Percentiles rank a stretch among this genome's conserved stretches.
Conservation (phyloP, 2,113 vertebrate species). For the Leucopsar rothschildi region DNA sequence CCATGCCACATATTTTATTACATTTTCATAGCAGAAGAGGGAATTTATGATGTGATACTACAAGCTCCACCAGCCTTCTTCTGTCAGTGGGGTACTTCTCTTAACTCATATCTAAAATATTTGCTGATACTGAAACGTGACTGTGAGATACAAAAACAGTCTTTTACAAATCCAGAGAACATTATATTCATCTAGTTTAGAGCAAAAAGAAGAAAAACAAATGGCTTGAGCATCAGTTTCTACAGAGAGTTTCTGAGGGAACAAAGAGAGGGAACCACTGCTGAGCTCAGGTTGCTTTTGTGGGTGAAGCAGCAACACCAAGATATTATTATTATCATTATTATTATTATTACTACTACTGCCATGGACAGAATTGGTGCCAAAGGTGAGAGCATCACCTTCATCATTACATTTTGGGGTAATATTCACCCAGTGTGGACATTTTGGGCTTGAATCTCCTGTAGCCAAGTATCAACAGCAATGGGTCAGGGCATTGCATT, state of each 20-base stretch:
- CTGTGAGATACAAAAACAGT: conserved; percentile 1
- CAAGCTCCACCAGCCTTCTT: conserved; percentile 45
- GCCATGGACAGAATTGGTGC: background rate
- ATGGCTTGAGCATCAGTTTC: background rate
- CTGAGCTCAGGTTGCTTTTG: background rate
- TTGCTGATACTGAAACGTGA: conserved; percentile 56
- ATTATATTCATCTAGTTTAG: background rate
- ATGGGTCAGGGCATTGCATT: background rate
- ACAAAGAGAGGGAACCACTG: background rate
- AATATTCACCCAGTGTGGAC: background rate
- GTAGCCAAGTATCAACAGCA: background rate
- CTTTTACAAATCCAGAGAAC: conserved; percentile 18
- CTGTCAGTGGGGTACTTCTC: conserved; percentile 61
- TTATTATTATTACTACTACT: fast-evolving
- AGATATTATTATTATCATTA: background rate
- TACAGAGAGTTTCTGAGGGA: background rate
- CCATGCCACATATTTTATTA: conserved; percentile 49
- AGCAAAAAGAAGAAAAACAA: background rate
- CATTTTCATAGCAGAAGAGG: conserved; percentile 63
- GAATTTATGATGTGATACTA: conserved; percentile 60
- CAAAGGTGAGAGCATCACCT: background rate
- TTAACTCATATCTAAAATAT: conserved; percentile 64
- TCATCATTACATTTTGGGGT: background rate
- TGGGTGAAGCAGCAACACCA: background rate
- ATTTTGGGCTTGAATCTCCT: background rate